Conservation (phyloP, 2,797 vertebrate species). For the Sebastes matsubarae region DNA sequence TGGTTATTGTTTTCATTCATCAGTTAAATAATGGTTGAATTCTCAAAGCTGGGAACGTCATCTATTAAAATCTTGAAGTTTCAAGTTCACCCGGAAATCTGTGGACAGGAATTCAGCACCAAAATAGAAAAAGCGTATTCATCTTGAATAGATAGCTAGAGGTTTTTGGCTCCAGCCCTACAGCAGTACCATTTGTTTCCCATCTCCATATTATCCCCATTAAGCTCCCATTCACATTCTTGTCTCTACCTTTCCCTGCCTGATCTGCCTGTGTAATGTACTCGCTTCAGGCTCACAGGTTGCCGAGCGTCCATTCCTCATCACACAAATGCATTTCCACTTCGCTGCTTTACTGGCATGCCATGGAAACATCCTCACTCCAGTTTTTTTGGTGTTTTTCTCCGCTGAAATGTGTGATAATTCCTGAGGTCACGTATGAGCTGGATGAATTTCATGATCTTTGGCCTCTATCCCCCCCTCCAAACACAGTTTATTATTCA, state of each 20-base stretch:
- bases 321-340: conserved; percentile 33
- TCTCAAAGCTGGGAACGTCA: background rate
- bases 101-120: background rate
- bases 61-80: background rate
- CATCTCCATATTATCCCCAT: conserved; percentile 59
- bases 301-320: conserved; percentile 48
- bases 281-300: conserved; percentile 58
- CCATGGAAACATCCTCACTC: background rate
- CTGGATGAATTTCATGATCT: background rate
- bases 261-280: conserved; percentile 44
- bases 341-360: background rate
- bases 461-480: background rate
- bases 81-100: background rate
- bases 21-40: background rate
- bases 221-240: conserved; percentile 51
- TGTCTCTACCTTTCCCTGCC: conserved; percentile 22
- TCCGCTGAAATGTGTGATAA: background rate
- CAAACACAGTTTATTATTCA: background rate
- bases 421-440: conserved; percentile 4
- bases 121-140: conserved; percentile 4
- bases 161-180: conserved; percentile 24
- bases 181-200: conserved; percentile 41
- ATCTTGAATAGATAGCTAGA: conserved; percentile 1
- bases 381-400: conserved; percentile 9
- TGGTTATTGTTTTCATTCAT: background rate